These are phyloP conservation scores for Ethmia dodecea DNA, from an alignment of 2,888 invertebrate genomes.

Conservation along the genomic window DNA sequence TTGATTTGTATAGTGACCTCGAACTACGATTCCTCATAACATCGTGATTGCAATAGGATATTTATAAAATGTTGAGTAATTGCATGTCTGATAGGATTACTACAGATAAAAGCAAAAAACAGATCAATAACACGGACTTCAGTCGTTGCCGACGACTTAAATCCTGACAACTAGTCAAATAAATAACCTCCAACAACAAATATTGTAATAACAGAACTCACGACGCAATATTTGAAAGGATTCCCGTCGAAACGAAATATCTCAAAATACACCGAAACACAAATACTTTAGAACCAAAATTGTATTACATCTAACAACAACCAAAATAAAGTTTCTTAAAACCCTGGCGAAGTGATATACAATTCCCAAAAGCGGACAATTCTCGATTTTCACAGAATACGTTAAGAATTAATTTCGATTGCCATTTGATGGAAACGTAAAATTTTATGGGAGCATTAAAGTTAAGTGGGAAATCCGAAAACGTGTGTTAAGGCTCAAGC, in stretches of 20 bases:
- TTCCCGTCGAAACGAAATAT: constrained; percentile 28
- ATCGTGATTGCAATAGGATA: too few relatives aligned
- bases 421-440: constrained; percentile 38
- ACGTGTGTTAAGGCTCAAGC: constrained; percentile 64
- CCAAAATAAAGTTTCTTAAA: constrained; percentile 48
- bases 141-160: constrained; percentile 41
- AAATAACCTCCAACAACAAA: constrained; percentile 69
- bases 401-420: constrained; percentile 39
- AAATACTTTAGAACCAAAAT: constrained; percentile 41
- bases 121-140: constrained; percentile 51
- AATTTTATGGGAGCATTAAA: constrained; percentile 72
- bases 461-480: constrained; percentile 75
- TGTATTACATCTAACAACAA: constrained; percentile 32
- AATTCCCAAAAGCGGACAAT: constrained; percentile 28
- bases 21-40: too few relatives aligned
- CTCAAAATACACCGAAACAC: constrained; percentile 40
- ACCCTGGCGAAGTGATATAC: constrained; percentile 52
- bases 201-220: constrained; percentile 64
- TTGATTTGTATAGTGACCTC: too few relatives aligned
- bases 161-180: constrained; percentile 56
- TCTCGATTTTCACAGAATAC: constrained; percentile 29
- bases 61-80: too few relatives aligned
- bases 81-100: too few relatives aligned
- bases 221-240: constrained; percentile 30
- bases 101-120: too few relatives aligned